Base-by-base conservation (phyloP, 2,797 vertebrate species). In the Nannoperca obscura region DNA sequence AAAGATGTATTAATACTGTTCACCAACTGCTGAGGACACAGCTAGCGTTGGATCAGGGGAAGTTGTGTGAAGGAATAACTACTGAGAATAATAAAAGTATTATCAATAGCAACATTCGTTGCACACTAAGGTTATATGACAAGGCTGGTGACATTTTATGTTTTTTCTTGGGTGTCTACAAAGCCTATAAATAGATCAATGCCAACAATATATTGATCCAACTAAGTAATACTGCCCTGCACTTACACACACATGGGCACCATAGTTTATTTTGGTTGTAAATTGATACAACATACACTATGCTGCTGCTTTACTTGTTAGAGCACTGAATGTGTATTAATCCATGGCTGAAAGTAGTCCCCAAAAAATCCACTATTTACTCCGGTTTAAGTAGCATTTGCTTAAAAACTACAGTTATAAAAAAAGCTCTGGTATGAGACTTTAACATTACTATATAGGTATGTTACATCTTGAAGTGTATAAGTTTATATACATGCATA, bases 11-110 rank as follows among this genome's bases (percentile, higher is more conserved):
- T 54, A 74, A 81, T 65, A 8, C 52, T 70, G 47, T 44, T 65
- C n/a, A 59, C 52, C 67, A 80, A 72, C 61, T 78, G 74, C 83
- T 80, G 74, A 71, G 85, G 78, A 79, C 70, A 66, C 70, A 76
- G 76, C 62, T 30, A 73, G 58, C 5, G 32, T 54, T 68, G 75
- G 80, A 71, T 53, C 73, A 60, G 42, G 42, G 40, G 42, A 80
- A 80, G 67, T 32, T 76, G 61, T 64, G 62, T 34, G 49, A 73
- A 62, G 76, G 57, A 67, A 75, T 60, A 61, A 59, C 36, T 40
- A 24, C 3, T 44, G 12, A 50, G 27, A 59, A 55, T 50, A 69
- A 67, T 44, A 22, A 75, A 74, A 62, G 64, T 14, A 59, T 47
- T 19, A 63, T 54, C 30, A 73, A 49, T 30, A 60, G 58, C 15